These are phyloP conservation scores for Forficula auricularia DNA, from an alignment of 1,140 invertebrate genomes.

Conservation along the genomic window DNA sequence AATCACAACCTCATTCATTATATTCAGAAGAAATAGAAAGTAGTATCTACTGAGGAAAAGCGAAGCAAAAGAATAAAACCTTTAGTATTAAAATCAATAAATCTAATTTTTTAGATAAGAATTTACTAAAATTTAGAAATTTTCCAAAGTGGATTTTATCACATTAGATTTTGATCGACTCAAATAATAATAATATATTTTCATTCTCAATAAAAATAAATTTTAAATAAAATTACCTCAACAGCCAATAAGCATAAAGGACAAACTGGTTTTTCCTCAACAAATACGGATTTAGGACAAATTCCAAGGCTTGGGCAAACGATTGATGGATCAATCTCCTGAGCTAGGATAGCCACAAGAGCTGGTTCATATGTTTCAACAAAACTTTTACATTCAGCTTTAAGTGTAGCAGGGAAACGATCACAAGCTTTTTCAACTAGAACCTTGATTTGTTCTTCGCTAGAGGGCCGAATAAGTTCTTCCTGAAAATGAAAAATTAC, in stretches of 20 bases:
- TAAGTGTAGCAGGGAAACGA: slow-evolving; percentile 43
- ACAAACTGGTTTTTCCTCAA: slow-evolving; percentile 41
- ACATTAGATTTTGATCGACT: too few relatives aligned
- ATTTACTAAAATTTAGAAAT: too few relatives aligned
- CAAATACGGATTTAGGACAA: slow-evolving; percentile 27
- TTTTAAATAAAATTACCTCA: slow-evolving; percentile 43
- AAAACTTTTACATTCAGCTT: slow-evolving; percentile 50
- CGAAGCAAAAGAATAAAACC: too few relatives aligned
- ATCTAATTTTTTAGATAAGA: too few relatives aligned
- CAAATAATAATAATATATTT: too few relatives aligned
- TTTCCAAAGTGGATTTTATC: too few relatives aligned
- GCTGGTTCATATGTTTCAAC: slow-evolving; percentile 56
- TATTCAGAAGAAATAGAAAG: too few relatives aligned
- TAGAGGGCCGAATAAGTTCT: too few relatives aligned
- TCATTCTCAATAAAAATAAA: too few relatives aligned
- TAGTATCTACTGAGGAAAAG: too few relatives aligned
- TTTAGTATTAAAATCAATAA: too few relatives aligned
- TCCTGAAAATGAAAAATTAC: background rate
- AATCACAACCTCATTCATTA: too few relatives aligned
- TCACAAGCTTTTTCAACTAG: slow-evolving; percentile 46
- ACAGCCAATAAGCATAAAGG: slow-evolving; percentile 69
- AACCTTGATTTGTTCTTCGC: slow-evolving; percentile 41
- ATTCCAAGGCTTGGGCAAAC: slow-evolving; percentile 42
- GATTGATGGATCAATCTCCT: slow-evolving; percentile 59
- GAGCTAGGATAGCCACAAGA: slow-evolving; percentile 55